Evolutionary conservation across 2,888 invertebrate genomes (phyloP).

Genomic region (Tenthredo scrophulariae): DNA sequence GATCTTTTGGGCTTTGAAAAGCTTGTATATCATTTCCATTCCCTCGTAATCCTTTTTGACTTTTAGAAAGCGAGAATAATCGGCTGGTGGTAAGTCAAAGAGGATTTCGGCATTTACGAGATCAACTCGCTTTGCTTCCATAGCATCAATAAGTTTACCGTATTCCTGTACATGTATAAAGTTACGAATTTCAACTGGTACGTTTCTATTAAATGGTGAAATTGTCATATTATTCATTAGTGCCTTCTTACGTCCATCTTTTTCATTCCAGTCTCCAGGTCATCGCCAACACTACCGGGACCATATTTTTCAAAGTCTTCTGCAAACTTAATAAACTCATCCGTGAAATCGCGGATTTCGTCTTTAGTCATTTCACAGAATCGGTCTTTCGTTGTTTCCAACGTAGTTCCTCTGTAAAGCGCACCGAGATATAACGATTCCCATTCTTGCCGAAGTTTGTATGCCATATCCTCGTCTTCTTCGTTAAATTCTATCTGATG

Average conservation of each 20-base stretch:
- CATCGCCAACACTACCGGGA: constrained; percentile 88
- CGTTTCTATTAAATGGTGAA: constrained; percentile 31
- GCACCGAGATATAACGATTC: constrained; percentile 85
- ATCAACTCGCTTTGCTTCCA: constrained; percentile 84
- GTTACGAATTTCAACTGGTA: constrained; percentile 8
- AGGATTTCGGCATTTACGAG: constrained; percentile 89
- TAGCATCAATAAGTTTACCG: constrained; percentile 82
- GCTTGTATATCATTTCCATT: constrained; percentile 87
- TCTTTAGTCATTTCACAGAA: constrained; percentile 90
- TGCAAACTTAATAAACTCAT: constrained; percentile 83
- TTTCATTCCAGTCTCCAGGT: constrained; percentile 86
- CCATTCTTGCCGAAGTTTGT: constrained; percentile 85
- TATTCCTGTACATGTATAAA: constrained; percentile 80
- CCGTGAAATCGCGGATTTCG: constrained; percentile 86
- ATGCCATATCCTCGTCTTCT: constrained; percentile 81
- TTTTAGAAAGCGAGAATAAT: constrained; percentile 88
- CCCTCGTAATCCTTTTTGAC: constrained; percentile 83
- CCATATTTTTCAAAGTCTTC: constrained; percentile 88
- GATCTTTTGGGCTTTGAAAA: constrained; percentile 89
- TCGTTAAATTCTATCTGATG: constrained; percentile 84
- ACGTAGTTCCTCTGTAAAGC: constrained; percentile 84
- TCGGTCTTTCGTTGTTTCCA: constrained; percentile 91
- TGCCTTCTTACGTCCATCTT: constrained; percentile 83
- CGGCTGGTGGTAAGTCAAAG: constrained; percentile 92
- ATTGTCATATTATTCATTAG: not conserved